Evolutionary conservation across 2,888 invertebrate species (phyloP).

Genomic region (Bombylius major): DNA sequence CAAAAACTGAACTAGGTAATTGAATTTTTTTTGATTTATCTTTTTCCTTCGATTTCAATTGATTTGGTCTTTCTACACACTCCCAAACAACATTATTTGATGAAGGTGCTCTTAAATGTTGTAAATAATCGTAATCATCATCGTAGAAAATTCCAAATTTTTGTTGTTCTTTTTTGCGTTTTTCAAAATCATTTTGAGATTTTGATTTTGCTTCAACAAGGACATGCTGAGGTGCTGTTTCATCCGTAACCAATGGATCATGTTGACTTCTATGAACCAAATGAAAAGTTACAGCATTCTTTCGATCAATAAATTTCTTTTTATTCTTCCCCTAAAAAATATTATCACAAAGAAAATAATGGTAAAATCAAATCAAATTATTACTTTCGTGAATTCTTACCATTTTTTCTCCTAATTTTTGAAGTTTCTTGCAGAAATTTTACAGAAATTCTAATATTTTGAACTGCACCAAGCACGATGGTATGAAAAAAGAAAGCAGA

Average conservation of each 20-base stretch:
- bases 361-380: too few relatives aligned
- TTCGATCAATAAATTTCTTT: constrained; percentile 70
- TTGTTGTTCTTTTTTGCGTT: constrained; percentile 54
- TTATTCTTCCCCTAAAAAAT: constrained; percentile 27
- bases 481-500: too few relatives aligned
- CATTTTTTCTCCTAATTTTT: too few relatives aligned
- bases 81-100: constrained; percentile 33
- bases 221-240: constrained; percentile 78
- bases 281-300: constrained; percentile 81
- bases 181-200: constrained; percentile 30
- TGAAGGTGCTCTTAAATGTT: constrained; percentile 53
- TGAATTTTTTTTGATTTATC: constrained; percentile 33
- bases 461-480: too few relatives aligned
- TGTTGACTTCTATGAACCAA: constrained; percentile 87
- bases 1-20: constrained; percentile 81
- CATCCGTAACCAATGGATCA: constrained; percentile 82
- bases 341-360: too few relatives aligned
- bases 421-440: too few relatives aligned
- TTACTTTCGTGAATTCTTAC: too few relatives aligned
- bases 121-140: constrained; percentile 90
- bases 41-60: constrained; percentile 22
- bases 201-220: constrained; percentile 46
- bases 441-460: too few relatives aligned
- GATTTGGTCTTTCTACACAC: constrained; percentile 32
- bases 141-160: constrained; percentile 89